phyloP scores from a whole-genome alignment of 2,113 vertebrate species.

The Pungitius pungitius region DNA sequence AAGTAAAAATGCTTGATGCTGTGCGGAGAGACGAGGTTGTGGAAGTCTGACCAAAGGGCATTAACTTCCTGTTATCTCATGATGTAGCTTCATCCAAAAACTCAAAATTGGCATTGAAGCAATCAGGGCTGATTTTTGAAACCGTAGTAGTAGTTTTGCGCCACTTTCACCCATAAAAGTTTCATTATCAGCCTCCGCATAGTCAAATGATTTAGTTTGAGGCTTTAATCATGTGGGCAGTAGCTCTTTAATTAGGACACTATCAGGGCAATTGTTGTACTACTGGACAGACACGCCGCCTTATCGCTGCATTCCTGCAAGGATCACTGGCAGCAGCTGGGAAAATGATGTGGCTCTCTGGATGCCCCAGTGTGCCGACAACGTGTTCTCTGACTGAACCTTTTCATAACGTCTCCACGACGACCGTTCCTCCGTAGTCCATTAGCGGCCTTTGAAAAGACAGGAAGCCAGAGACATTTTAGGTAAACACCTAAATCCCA shows the following conservation, averaged over 20 bases:
- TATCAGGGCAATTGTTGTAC: not conserved
- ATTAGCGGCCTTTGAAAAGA: conserved; percentile 49
- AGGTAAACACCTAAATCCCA: conserved; percentile 46
- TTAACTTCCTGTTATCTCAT: not conserved
- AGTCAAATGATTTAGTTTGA: not conserved
- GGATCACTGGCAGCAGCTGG: conserved; percentile 7
- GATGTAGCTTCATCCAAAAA: not conserved
- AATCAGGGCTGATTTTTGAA: not conserved
- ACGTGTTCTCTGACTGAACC: conserved; percentile 13
- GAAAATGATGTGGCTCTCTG: conserved; percentile 20
- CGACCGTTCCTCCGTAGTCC: conserved; percentile 32
- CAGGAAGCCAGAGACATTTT: conserved; percentile 45
- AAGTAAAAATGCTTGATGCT: not conserved
- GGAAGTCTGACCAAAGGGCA: not conserved
- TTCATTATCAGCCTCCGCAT: not conserved
- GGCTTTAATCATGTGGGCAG: not conserved
- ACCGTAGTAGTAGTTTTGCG: not conserved
- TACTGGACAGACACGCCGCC: not conserved
- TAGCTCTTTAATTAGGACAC: not conserved
- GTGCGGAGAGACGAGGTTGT: not conserved
- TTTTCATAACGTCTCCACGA: conserved; percentile 52
- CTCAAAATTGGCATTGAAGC: not conserved
- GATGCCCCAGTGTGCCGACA: conserved; percentile 26
- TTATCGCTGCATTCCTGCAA: not conserved
- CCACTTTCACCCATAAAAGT: not conserved